Evolutionary conservation across 2,888 invertebrate genomes (phyloP), one percentile per base, ranked within the genome.

Genomic region (Linyphia triangularis): DNA sequence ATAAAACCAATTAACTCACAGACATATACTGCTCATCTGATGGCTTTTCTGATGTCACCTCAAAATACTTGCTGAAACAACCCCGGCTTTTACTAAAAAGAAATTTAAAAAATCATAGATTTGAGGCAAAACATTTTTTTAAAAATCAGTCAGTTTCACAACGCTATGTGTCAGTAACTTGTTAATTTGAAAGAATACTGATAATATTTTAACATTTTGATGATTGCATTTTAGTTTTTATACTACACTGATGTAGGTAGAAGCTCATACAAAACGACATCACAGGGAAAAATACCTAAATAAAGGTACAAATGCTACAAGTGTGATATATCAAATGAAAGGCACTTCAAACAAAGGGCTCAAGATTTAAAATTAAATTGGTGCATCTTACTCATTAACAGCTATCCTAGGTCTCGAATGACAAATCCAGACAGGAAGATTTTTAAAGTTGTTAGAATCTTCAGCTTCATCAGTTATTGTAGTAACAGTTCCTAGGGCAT

Each of bases 361-460:
- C n/a, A n/a, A n/a, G n/a, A 16, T 43, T 7, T 43, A 43, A 43
- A 6, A 43, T 43, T 3, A 43, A 43, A 16, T 7, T 13, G 16
- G 7, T 59, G 30, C 22, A 13, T 22, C 83, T 75, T 57, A 90
- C 90, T 82, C 83, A 59, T 84, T 30, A 22, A 75, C 75, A 19
- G 43, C 37, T 37, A 89, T 61, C 67, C 90, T 81, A 16, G 89
- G 90, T 77, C 90, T 79, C 57, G 90, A 88, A 88, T 90, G 90
- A 63, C 90, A 90, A 16, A 90, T 19, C 90, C 90, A 90, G 19
- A 90, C 37, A 28, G 90, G 88, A 24, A 82, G 16, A 43, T 82
- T 26, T 6, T 82, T n/a, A n/a, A n/a, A n/a, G n/a, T n/a, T n/a
- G n/a, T n/a, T 37, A 57, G 28, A 28, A 24, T 28, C 19, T 13